phyloP scores from a whole-genome alignment of 2,888 invertebrate genomes.

The Diabrotica balteata region DNA sequence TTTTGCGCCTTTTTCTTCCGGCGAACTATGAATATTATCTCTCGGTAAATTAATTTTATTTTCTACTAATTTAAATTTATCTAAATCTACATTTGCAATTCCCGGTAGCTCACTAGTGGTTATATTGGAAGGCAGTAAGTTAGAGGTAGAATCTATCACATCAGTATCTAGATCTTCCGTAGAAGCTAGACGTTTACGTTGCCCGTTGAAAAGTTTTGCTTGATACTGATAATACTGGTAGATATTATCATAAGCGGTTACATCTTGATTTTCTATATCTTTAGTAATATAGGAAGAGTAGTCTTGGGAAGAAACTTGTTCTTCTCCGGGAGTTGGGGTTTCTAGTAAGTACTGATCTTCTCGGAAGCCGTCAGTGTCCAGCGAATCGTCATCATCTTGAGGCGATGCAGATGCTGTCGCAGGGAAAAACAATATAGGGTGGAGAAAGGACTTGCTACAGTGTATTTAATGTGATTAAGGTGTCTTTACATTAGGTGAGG shows the following conservation, averaged over 20 bases:
- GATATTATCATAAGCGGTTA: conserved; percentile 56
- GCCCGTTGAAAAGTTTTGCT: conserved; percentile 52
- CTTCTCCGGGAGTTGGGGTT: conserved; percentile 59
- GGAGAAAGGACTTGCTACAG: conserved; percentile 33
- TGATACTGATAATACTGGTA: conserved; percentile 57
- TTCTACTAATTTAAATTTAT: conserved; percentile 53
- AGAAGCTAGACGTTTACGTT: conserved; percentile 59
- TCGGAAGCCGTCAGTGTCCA: conserved; percentile 65
- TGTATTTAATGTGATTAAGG: conserved; percentile 33
- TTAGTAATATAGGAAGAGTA: conserved; percentile 36
- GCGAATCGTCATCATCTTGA: conserved; percentile 65
- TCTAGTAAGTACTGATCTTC: conserved; percentile 62
- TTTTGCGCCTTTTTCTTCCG: conserved; percentile 60
- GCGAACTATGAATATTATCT: conserved; percentile 52
- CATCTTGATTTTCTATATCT: conserved; percentile 53
- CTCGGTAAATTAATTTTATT: conserved; percentile 49
- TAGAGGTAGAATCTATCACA: conserved; percentile 60
- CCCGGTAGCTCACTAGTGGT: conserved; percentile 58
- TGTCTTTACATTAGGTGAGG: conserved; percentile 30
- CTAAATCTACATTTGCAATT: conserved; percentile 51
- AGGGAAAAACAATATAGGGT: conserved; percentile 45
- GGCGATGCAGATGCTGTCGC: conserved; percentile 60
- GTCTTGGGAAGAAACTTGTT: conserved; percentile 36
- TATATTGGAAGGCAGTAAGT: conserved; percentile 50
- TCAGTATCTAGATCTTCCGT: conserved; percentile 58